Evolutionary conservation across 2,113 vertebrate species (phyloP).

Genomic region (Ophthalmotilapia sp.): DNA sequence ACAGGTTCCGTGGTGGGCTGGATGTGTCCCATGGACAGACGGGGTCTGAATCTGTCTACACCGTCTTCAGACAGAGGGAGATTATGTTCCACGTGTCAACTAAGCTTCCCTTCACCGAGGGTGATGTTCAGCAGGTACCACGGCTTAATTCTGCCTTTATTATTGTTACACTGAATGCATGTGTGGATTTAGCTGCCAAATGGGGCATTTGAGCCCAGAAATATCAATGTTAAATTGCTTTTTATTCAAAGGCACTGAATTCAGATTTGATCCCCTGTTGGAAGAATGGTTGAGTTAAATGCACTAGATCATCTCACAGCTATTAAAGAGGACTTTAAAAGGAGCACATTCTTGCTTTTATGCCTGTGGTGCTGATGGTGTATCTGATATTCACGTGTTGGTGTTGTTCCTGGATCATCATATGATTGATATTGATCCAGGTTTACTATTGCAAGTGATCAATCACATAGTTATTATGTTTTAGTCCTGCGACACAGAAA

Average conservation of each 20-base stretch:
- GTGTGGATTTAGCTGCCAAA: not conserved
- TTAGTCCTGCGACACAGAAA: not conserved
- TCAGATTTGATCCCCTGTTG: not conserved
- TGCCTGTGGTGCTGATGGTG: not conserved
- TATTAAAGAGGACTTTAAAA: not conserved
- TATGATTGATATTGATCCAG: not conserved
- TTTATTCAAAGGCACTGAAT: not conserved
- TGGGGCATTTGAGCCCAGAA: not conserved
- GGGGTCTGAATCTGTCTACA: constrained; percentile 86
- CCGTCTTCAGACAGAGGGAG: constrained; percentile 87
- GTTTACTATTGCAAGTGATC: not conserved
- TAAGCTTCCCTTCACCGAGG: constrained; percentile 92
- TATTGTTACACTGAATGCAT: not conserved
- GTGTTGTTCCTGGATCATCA: not conserved
- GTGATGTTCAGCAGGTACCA: constrained; percentile 87
- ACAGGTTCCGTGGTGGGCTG: constrained; percentile 89
- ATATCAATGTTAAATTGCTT: not conserved
- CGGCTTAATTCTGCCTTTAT: not conserved
- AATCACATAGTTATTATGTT: not conserved
- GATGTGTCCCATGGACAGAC: constrained; percentile 95
- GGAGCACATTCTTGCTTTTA: not conserved
- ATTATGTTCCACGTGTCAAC: constrained; percentile 97
- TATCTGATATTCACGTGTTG: not conserved
- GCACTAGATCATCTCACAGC: not conserved
- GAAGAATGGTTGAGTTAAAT: not conserved